Evolutionary conservation across 2,888 invertebrate species (phyloP).

Genomic region (Leptogaster cylindrica): DNA sequence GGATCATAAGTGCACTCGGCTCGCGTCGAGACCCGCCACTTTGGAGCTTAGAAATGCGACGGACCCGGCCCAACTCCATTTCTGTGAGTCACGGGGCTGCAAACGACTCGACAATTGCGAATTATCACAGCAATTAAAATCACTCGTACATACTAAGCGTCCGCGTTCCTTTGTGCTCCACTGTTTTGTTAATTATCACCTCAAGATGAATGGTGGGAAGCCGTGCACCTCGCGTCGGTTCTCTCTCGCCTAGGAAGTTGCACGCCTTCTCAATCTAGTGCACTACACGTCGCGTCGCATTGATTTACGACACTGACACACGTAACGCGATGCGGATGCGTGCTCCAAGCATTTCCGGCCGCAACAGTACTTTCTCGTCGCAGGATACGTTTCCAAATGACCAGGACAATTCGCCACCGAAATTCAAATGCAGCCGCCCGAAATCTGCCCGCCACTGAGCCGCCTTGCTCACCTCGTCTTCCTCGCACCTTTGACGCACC

Average conservation of each 20-base stretch:
- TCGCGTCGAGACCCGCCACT: constrained; percentile 20
- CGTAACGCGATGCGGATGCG: constrained; percentile 5
- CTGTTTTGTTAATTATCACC: constrained; percentile 42
- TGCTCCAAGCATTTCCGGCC: background rate
- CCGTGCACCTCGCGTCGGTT: constrained; percentile 13
- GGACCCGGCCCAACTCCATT: no score
- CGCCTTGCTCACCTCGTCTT: background rate
- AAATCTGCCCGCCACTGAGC: background rate
- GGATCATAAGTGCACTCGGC: background rate
- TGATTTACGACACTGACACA: constrained; percentile 23
- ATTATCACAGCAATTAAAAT: constrained; percentile 43
- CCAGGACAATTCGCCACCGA: background rate
- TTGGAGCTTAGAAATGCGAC: no score
- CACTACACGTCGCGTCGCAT: background rate
- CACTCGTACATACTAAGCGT: constrained; percentile 36
- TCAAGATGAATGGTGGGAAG: constrained; percentile 42
- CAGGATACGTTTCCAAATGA: background rate
- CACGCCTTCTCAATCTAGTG: background rate
- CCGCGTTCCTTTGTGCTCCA: constrained; percentile 15
- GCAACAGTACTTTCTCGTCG: no score
- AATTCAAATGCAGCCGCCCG: background rate
- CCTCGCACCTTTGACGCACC: background rate
- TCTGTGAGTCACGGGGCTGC: constrained; percentile 15
- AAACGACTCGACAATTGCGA: constrained; percentile 7
- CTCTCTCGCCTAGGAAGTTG: background rate